phyloP scores from a whole-genome alignment of 2,888 invertebrate species.

The Phyto melanocephala region DNA sequence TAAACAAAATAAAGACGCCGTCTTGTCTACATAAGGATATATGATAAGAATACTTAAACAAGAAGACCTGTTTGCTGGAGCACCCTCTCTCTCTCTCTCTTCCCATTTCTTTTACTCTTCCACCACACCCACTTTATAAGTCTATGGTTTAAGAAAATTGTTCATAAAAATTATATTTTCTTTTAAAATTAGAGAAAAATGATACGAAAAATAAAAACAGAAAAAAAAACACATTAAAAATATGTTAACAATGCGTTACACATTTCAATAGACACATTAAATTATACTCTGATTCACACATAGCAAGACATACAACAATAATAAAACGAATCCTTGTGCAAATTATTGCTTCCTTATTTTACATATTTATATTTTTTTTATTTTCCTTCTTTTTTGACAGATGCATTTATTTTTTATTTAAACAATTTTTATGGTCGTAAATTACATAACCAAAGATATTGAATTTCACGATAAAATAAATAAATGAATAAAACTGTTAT shows the following conservation, averaged over 20 bases:
- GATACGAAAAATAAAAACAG: background rate
- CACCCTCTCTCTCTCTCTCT: background rate
- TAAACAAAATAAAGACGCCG: slow-evolving; percentile 45
- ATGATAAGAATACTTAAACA: slow-evolving; percentile 34
- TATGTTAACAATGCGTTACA: slow-evolving; percentile 49
- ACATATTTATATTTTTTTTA: background rate
- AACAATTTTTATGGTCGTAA: slow-evolving; percentile 61
- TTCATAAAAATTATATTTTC: slow-evolving; percentile 13
- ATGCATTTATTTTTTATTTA: slow-evolving; percentile 62
- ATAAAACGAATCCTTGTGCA: slow-evolving; percentile 53
- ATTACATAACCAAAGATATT: slow-evolving; percentile 53
- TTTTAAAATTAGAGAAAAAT: slow-evolving; percentile 4
- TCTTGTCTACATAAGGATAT: slow-evolving; percentile 39
- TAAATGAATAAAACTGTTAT: slow-evolving; percentile 31
- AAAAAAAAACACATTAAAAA: slow-evolving; percentile 41
- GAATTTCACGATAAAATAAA: slow-evolving; percentile 43
- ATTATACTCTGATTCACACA: slow-evolving; percentile 14
- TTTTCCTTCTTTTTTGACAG: slow-evolving; percentile 30
- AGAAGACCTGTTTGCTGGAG: slow-evolving; percentile 25
- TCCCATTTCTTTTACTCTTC: no score
- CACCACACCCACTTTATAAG: background rate
- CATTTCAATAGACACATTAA: slow-evolving; percentile 31
- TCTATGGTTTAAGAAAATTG: background rate
- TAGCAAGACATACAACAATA: background rate
- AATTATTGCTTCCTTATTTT: slow-evolving; percentile 57